Conservation (phyloP, 2,113 vertebrate genomes). For the Sus scrofa region DNA sequence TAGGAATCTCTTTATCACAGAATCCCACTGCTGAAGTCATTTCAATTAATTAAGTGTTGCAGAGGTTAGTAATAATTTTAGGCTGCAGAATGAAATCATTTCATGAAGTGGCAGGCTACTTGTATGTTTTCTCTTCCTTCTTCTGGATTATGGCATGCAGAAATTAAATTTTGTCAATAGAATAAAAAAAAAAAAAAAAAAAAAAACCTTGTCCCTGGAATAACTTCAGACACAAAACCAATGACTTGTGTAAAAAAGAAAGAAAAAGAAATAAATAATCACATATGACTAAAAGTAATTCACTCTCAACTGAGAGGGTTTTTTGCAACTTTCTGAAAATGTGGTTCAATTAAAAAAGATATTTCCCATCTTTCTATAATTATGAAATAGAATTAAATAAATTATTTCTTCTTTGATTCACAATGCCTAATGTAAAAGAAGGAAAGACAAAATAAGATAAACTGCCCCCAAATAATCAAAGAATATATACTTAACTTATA, state of each 20-base stretch:
- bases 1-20: slow-evolving; percentile 86
- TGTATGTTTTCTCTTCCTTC: slow-evolving; percentile 79
- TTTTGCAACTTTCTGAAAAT: slow-evolving; percentile 26
- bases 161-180: slow-evolving; percentile 71
- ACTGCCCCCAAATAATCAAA: neutral
- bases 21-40: slow-evolving; percentile 83
- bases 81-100: slow-evolving; percentile 85
- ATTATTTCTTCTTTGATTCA: neutral
- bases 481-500: neutral
- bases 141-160: slow-evolving; percentile 76
- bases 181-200: too few relatives aligned
- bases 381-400: neutral
- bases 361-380: neutral
- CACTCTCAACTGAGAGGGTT: neutral
- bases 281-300: neutral
- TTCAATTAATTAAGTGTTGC: slow-evolving; percentile 89
- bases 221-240: slow-evolving; percentile 69
- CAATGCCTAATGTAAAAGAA: neutral
- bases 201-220: slow-evolving; percentile 26
- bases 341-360: slow-evolving; percentile 30
- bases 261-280: neutral
- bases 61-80: slow-evolving; percentile 88
- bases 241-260: neutral
- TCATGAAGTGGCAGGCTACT: slow-evolving; percentile 80
- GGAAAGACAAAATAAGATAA: neutral